Evolutionary conservation across 92 coral and sea anemone genomes (phyloP), one percentile per base, ranked within the genome.

Genomic region (Actinostola sp.): DNA sequence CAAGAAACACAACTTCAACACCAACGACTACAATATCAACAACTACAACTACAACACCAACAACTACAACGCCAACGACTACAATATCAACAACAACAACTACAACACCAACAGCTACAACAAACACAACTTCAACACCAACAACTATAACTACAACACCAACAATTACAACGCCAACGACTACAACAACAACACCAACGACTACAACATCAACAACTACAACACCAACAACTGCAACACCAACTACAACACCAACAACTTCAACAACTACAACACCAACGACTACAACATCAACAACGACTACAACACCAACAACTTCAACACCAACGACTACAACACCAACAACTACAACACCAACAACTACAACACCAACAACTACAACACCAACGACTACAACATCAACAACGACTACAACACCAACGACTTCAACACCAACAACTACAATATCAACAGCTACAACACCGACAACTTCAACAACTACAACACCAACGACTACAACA

Each of bases 131-230:
- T 24, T 15, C 72, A 2, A 17, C 71, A n/a, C 0, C 36, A 25
- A 15, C 31, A 1, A 23, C 26, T 13, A n/a, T 3, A 57, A 29
- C 34, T 8, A 6, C 63, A 61, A 14, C 66, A 27, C 1, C 66
- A 61, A 32, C 46, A 28, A 11, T 20, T 10, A 19, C 46, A 30
- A 23, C 39, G 29, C 32, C 66, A 61, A 23, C 39, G 2, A 32
- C 66, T 11, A 2, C 66, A 61, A 8, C 50, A 34, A 19, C 70
- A 38, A 13, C 70, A 0, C 8, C 28, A 63, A 8, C 29, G 10
- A 0, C 53, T 34, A 34, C 70, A 63, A 16, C 70, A 6, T 4
- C 70, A 63, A 3, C 49, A 63, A 19, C 70, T 49, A 32, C 63
- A 8, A 49, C 45, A 68, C 1, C 49, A 46, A 8, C 58, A 0